These are phyloP conservation scores for Eolophus roseicapilla DNA, from an alignment of 2,113 vertebrate species.

Conservation along the genomic window DNA sequence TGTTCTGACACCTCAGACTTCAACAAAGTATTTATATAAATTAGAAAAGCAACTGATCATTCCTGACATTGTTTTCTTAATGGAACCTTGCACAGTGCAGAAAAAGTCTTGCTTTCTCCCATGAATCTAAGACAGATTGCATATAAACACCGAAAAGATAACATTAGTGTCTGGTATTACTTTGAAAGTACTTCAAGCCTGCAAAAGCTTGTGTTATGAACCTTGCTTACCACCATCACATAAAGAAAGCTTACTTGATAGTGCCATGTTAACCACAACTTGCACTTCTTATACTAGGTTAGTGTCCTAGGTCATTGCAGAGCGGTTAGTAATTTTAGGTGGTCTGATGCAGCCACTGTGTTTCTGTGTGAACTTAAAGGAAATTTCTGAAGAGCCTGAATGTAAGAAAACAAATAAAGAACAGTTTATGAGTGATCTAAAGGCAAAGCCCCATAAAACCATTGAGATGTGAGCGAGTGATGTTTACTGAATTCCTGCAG, in stretches of 20 bases:
- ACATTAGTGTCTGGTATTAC: neutral
- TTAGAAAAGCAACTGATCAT: neutral
- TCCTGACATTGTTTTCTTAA: neutral
- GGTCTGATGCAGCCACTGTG: neutral
- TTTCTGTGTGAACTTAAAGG: neutral
- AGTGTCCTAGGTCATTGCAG: neutral
- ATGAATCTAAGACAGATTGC: neutral
- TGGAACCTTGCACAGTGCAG: neutral
- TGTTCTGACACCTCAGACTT: neutral
- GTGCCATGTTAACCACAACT: neutral
- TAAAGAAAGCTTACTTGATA: neutral
- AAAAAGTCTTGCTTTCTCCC: neutral
- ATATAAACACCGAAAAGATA: neutral
- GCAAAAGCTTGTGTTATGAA: neutral
- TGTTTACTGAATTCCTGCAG: neutral
- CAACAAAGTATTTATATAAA: neutral
- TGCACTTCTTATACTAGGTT: neutral
- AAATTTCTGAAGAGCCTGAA: neutral
- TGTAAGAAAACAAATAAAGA: neutral
- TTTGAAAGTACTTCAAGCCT: neutral
- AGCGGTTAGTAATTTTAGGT: neutral
- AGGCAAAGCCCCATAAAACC: neutral
- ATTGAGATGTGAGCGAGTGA: neutral
- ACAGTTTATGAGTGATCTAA: neutral
- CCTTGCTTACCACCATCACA: neutral